phyloP scores from a whole-genome alignment of 2,113 vertebrate genomes.

The Leptobrachium ailaonicum region DNA sequence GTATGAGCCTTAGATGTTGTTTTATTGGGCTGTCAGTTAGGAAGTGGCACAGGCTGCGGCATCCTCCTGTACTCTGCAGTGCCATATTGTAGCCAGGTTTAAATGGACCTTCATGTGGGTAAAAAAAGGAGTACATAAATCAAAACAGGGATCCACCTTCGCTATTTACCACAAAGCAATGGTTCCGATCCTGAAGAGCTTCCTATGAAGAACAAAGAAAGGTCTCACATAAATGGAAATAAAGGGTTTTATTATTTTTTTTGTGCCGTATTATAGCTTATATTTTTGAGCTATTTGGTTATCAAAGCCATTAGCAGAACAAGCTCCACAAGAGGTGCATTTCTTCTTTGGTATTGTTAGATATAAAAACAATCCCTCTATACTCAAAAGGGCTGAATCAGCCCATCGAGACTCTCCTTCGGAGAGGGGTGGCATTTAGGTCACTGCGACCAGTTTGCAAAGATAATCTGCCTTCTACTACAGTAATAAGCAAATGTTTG shows the following conservation, averaged over 20 bases:
- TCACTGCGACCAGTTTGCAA: too few relatives aligned
- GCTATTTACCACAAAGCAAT: slow-evolving; percentile 59
- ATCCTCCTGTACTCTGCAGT: slow-evolving; percentile 2
- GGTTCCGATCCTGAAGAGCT: slow-evolving; percentile 60
- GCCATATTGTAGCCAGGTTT: background rate
- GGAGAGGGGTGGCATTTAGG: too few relatives aligned
- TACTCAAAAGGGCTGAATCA: too few relatives aligned
- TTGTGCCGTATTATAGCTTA: too few relatives aligned
- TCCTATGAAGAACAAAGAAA: background rate
- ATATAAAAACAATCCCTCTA: slow-evolving; percentile 59
- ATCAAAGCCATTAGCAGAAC: slow-evolving; percentile 64
- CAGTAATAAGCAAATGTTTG: too few relatives aligned
- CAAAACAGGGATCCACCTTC: slow-evolving; percentile 55
- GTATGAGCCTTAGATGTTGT: slow-evolving; percentile 36
- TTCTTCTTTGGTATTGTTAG: slow-evolving; percentile 63
- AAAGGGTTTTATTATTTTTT: slow-evolving; percentile 46
- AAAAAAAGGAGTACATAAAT: slow-evolving; percentile 54
- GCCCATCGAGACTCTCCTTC: too few relatives aligned
- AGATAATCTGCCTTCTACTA: too few relatives aligned
- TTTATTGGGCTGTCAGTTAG: slow-evolving; percentile 40
- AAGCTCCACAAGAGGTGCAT: slow-evolving; percentile 65
- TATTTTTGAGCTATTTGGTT: slow-evolving; percentile 55
- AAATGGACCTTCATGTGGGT: background rate
- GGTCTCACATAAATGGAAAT: slow-evolving; percentile 66
- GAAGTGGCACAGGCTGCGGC: background rate